phyloP scores from a whole-genome alignment of 23 tunicate genomes.

The Aplidium turbinatum region DNA sequence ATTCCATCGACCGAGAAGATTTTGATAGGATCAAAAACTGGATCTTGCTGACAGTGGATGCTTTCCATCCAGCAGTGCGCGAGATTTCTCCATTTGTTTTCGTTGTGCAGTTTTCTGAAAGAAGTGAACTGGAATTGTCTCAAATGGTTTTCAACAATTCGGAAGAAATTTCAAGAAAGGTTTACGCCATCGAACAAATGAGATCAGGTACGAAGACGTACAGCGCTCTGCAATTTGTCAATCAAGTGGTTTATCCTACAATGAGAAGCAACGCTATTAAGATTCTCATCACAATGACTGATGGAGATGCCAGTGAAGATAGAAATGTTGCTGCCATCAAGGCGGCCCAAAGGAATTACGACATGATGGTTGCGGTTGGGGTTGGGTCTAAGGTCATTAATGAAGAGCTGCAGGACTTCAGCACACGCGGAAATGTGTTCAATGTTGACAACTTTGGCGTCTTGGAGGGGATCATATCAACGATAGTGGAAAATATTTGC shows the following conservation, averaged over 20 bases:
- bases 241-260: conserved; percentile 40
- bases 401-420: conserved; percentile 61
- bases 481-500: conserved; percentile 62
- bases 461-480: conserved; percentile 49
- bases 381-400: conserved; percentile 64
- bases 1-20: conserved; percentile 80
- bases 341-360: conserved; percentile 51
- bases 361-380: conserved; percentile 84
- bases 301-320: conserved; percentile 88
- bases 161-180: conserved; percentile 34
- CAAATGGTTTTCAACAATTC: conserved; percentile 7
- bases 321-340: conserved; percentile 59
- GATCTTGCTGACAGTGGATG: conserved; percentile 69
- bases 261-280: conserved; percentile 57
- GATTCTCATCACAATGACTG: conserved; percentile 89
- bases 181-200: conserved; percentile 60
- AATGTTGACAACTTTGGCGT: conserved; percentile 64
- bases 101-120: conserved; percentile 82
- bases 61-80: conserved; percentile 41
- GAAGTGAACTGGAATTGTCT: conserved; percentile 52
- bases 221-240: conserved; percentile 72
- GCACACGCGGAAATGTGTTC: conserved; percentile 30
- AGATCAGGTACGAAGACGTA: conserved; percentile 86
- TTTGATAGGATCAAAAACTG: conserved; percentile 60
- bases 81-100: conserved; percentile 43